Conservation (phyloP, 2,113 vertebrate species). For the Rattus rattus region DNA sequence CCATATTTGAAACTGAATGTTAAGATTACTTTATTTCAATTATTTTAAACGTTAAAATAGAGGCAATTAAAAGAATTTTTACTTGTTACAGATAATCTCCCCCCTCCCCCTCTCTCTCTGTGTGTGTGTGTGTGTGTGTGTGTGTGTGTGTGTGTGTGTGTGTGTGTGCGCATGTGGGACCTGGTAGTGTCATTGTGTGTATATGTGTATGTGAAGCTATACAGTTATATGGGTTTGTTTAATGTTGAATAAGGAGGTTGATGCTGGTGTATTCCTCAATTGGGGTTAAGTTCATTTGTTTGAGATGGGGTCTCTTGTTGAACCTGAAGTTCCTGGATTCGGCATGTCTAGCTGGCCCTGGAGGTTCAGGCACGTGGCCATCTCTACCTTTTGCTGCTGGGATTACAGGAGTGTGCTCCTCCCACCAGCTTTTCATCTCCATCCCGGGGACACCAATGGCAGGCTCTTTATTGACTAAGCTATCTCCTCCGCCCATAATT, state of each 20-base stretch:
- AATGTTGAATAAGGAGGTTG: background rate
- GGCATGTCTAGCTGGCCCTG: too few species aligned
- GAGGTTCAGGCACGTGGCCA: background rate
- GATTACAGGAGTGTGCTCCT: background rate
- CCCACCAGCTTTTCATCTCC: background rate
- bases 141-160: background rate
- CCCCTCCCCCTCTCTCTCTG: background rate
- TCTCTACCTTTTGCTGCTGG: background rate
- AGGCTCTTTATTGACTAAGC: background rate
- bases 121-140: background rate
- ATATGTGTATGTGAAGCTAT: background rate
- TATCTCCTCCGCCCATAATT: too few species aligned
- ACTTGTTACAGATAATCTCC: background rate
- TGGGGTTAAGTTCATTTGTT: background rate
- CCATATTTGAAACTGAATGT: background rate
- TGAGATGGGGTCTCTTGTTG: background rate
- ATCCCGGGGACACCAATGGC: background rate
- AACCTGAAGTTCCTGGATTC: background rate
- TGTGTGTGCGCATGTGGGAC: background rate
- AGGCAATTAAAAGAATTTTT: background rate
- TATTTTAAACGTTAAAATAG: background rate
- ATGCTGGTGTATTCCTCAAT: background rate
- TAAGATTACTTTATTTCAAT: background rate
- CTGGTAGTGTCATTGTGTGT: background rate
- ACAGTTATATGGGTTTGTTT: background rate